phyloP scores from a whole-genome alignment of 2,113 vertebrate genomes.

The Semnopithecus entellus region DNA sequence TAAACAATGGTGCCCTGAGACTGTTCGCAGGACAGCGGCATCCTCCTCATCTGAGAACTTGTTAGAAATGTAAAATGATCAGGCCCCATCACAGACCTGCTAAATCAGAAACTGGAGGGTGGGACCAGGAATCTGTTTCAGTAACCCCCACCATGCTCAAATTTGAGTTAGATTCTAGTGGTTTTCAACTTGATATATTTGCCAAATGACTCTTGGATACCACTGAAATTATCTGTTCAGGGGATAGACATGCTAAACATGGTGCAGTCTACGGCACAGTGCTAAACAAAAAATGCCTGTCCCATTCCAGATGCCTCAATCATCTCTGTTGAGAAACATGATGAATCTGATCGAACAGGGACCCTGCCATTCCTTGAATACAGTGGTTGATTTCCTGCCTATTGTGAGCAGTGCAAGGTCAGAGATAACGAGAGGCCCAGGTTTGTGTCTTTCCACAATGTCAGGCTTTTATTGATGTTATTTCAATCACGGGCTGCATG shows the following conservation, averaged over 20 bases:
- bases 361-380: accelerated
- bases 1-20: accelerated
- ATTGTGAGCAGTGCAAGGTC: too few relatives aligned
- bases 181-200: not conserved
- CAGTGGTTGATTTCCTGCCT: not conserved
- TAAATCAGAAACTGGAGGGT: not conserved
- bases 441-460: too few relatives aligned
- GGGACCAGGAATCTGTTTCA: not conserved
- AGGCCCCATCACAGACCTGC: not conserved
- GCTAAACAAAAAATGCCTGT: not conserved
- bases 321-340: too few relatives aligned
- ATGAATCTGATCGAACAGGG: not conserved
- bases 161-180: not conserved
- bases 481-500: too few relatives aligned
- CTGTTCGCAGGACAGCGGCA: accelerated
- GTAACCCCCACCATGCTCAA: accelerated
- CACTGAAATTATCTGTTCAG: not conserved
- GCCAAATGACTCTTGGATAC: not conserved
- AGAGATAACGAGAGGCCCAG: too few relatives aligned
- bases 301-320: accelerated
- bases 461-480: too few relatives aligned
- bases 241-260: not conserved
- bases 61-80: not conserved
- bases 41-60: too few relatives aligned
- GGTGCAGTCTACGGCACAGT: accelerated